Percentiles rank a stretch among this genome's conserved stretches.
These are phyloP conservation scores for Drosophila borealis DNA, from an alignment of 2,888 invertebrate genomes.

Conservation along the genomic window DNA sequence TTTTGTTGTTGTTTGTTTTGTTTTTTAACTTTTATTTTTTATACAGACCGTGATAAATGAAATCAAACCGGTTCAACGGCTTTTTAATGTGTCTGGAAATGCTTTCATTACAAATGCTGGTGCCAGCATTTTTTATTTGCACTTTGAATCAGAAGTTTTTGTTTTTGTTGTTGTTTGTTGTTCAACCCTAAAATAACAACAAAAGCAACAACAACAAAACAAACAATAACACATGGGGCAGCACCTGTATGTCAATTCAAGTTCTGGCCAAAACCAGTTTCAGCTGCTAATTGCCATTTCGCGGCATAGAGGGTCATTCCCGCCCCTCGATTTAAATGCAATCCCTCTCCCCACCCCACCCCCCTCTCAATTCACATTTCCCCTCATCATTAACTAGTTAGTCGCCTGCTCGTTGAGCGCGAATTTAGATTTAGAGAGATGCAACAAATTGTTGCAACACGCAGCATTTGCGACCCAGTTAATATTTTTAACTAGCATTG, in stretches of 20 bases:
- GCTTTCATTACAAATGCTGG: conserved; percentile 42
- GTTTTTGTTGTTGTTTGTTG: neutral
- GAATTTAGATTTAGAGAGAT: conserved; percentile 8
- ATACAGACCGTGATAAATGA: conserved; percentile 2
- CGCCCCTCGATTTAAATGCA: conserved; percentile 6
- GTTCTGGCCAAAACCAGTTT: conserved; percentile 36
- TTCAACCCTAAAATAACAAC: neutral
- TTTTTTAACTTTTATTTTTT: neutral
- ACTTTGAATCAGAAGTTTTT: neutral
- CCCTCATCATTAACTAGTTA: neutral
- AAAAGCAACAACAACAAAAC: neutral
- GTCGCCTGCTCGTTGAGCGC: neutral
- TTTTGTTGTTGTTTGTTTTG: neutral
- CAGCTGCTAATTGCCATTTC: conserved; percentile 27
- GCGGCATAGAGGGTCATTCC: conserved; percentile 9
- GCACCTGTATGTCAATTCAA: conserved; percentile 19
- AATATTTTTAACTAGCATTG: conserved; percentile 1
- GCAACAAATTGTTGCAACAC: neutral
- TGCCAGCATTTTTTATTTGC: conserved; percentile 1
- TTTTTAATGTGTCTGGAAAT: conserved; percentile 50
- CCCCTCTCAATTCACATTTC: neutral
- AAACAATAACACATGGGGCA: neutral
- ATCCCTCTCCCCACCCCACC: neutral
- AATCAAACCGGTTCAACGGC: conserved; percentile 58
- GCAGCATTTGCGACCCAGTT: neutral